Base-by-base conservation (phyloP, 2,113 vertebrate genomes). In the Myanophis thanlyinensis region DNA sequence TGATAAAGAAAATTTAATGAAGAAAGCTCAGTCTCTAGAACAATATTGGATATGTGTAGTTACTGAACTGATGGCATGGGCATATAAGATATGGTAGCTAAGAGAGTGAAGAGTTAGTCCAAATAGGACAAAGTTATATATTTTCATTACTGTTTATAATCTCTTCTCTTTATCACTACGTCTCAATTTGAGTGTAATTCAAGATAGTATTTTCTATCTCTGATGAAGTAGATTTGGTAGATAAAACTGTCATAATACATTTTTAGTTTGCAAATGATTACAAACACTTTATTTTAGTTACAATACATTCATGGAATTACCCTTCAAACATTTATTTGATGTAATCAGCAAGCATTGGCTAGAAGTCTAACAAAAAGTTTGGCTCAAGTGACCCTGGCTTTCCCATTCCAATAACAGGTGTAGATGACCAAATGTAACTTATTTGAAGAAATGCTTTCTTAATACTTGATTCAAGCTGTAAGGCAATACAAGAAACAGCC, bases 391-490 rank as follows among this genome's bases (percentile, higher is more conserved):
- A 59, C 23, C 51, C 46, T 89, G 56, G 11, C 12, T 22, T 89
- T 90, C 23, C 54, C n/a, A 15, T 86, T 86, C 51, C 53, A 49
- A 56, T 25, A 85, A 53, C 85, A 89, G 35, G 84, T 35, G 30
- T 67, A 92, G 92, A 94, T 80, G 1, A 0, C 53, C 46, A 22
- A 92, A 89, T 59, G 30, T 93, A 92, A 54, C 90, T 96, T 95
- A 92, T 22, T 20, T 40, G 95, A 94, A 90, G 95, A 93, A 88
- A 88, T 92, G 59, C 35, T 88, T 92, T 88, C 92, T 88, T 92
- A 92, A 92, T 85, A 47, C 89, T 88, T 93, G 90, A 93, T 95
- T 91, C 62, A 40, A 90, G 2, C 27, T 95, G 86, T 95, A 95
- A 95, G 95, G 92, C 91, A 93, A 54, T 22, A 54, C 89, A 95